Evolutionary conservation across 2,113 vertebrate species (phyloP), one percentile per base, ranked within the genome.

Genomic region (Aegithalos caudatus): DNA sequence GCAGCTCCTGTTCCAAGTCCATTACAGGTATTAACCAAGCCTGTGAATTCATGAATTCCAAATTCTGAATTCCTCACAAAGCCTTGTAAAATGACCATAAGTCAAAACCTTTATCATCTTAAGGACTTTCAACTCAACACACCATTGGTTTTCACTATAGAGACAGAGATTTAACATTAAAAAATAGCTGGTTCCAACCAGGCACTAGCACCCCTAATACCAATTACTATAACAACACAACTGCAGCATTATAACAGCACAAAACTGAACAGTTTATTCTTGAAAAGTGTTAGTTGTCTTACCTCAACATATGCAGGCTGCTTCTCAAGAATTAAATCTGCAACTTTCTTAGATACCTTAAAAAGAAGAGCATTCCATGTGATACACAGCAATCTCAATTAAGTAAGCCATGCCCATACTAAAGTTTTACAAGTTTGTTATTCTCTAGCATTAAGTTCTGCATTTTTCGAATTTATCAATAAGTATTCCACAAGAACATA

Each of bases 221-320:
- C 70, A 88, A 64, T 53, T 27, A 64, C 21, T 48, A 6, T 9
- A 67, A 10, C 2, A 2, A 86, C 77, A 79, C 19, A 64, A 72
- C 5, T 17, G 11, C 19, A 81, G n/a, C 21, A 60, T 56, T 66
- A 2, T 12, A 90, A 69, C 2, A 79, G 45, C 40, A 92, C 12
- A 50, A 35, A 93, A 82, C 1, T 7, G 57, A 88, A 18, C 9
- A 14, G 48, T 83, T 82, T 65, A 79, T n/a, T 84, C 9, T 81
- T 80, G 48, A 81, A 62, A 90, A 67, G 15, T n/a, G 29, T 54
- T 79, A 73, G n/a, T 60, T 72, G 31, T 76, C 98, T 97, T 98
- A 99, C 99, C 99, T 99, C 99, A 91, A 99, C 99, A 96, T 99
- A 99, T 19, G 99, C 98, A 29, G 99, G 99, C 94, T 99, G 99